Evolutionary conservation across 2,888 invertebrate species (phyloP), one percentile per base, ranked within the genome.

Genomic region (Allygus modestus): DNA sequence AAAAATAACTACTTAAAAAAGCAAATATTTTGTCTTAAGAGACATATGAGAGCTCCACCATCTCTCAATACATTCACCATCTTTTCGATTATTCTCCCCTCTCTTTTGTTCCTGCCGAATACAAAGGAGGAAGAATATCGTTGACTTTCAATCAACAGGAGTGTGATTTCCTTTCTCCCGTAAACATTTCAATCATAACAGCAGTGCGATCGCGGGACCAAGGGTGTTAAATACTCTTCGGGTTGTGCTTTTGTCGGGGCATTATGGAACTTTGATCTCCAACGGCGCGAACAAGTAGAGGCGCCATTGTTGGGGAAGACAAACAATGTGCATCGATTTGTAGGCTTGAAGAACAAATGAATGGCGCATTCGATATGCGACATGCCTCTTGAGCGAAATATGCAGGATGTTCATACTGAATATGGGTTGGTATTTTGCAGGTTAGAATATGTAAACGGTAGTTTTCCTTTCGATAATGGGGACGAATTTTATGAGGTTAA

Each of bases 151-250:
- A 65, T 28, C 65, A 65, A 11, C 28, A 65, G 28, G 17, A 65
- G 28, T 65, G 65, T 65, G 65, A 65, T 65, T 65, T 65, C 15
- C 31, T 65, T 31, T 15, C 28, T 65, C 28, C 65, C 28, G 65
- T 58, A 20, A 58, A 58, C 4, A 65, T 65, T 31, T 65, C 65
- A 28, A 65, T 65, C 65, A 65, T 65, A 65, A 65, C 65, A 65
- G 17, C 20, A 31, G 28, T 65, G 9, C 65, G 65, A 65, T 65
- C 65, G 31, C 65, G 31, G 65, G 65, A 17, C 20, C 46, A 46
- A 58, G 65, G 58, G 65, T 65, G 65, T 11, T 26, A n/a, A 17
- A 31, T 31, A 12, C 2, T 58, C 37, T 58, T 46, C 54, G 1
- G 54, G 20, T 4, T 28, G 31, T 9, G 65, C 31, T 31, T 65